A percentile compares a stretch with the other conserved stretches of the same genome.
Evolutionary conservation across 1,140 invertebrate genomes (phyloP).

Genomic region (Conus ventricosus): DNA sequence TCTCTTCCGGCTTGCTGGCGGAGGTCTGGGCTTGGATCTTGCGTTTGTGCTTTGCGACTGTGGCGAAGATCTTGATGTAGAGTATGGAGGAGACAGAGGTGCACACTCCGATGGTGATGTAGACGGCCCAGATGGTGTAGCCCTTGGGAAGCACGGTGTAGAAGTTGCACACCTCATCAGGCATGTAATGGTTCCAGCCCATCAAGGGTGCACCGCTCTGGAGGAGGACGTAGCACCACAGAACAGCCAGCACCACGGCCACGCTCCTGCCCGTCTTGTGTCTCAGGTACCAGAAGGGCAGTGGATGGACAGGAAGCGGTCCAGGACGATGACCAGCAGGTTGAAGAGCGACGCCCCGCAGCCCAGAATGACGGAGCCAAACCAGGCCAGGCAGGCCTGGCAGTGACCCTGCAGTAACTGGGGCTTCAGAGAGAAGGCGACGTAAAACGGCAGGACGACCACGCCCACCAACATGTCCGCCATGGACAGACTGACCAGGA

Average conservation of each 20-base stretch:
- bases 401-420: constrained; percentile 33
- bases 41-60: constrained; percentile 23
- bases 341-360: constrained; percentile 50
- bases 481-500: constrained; percentile 46
- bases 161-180: constrained; percentile 40
- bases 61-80: constrained; percentile 47
- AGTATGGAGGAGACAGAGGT: constrained; percentile 31
- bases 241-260: constrained; percentile 28
- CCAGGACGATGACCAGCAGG: constrained; percentile 47
- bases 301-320: constrained; percentile 50
- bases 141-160: constrained; percentile 44
- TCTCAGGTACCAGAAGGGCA: constrained; percentile 43
- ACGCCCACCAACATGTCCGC: constrained; percentile 49
- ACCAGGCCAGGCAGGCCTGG: constrained; percentile 45
- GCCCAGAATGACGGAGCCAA: constrained; percentile 42
- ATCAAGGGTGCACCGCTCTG: constrained; percentile 40
- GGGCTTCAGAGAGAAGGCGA: constrained; percentile 40
- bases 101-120: constrained; percentile 39
- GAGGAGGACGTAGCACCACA: constrained; percentile 48
- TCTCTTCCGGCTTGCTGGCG: background rate
- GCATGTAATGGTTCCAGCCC: constrained; percentile 47
- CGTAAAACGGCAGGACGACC: constrained; percentile 47
- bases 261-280: constrained; percentile 40
- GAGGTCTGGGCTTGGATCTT: constrained; percentile 1
- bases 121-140: constrained; percentile 34